Percentiles rank a stretch among this genome's conserved stretches.
Conservation (phyloP, 1,140 invertebrate genomes). For the Drosophila carrolli region DNA sequence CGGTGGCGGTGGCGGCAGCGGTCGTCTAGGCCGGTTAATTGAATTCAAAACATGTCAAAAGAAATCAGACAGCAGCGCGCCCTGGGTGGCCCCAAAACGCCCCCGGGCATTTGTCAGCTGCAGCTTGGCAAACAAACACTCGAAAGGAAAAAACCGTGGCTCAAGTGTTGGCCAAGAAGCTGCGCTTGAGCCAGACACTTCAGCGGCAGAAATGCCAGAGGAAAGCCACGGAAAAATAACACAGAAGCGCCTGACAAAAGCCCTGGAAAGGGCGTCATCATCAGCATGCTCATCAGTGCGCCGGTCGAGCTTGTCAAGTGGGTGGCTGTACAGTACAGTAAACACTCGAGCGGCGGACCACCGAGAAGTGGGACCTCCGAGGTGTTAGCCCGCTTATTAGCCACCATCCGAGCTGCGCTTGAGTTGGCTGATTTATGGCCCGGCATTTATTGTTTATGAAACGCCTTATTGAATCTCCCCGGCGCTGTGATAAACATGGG, state of each 20-base stretch:
- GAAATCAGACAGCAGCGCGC: constrained; percentile 59
- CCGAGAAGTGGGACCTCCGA: constrained; percentile 71
- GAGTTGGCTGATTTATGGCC: constrained; percentile 49
- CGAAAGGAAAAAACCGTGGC: constrained; percentile 18
- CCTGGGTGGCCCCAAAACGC: constrained; percentile 61
- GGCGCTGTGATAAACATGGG: constrained; percentile 59
- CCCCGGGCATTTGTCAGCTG: constrained; percentile 36
- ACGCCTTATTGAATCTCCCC: constrained; percentile 51
- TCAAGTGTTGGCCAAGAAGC: constrained; percentile 70
- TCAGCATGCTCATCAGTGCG: constrained; percentile 42
- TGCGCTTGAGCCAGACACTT: constrained; percentile 64
- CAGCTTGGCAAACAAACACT: constrained; percentile 66
- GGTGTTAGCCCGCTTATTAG: constrained; percentile 76
- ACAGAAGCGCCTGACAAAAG: constrained; percentile 68
- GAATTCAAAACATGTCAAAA: constrained; percentile 82
- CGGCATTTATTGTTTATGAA: constrained; percentile 60
- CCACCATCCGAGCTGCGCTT: constrained; percentile 28
- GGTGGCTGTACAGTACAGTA: constrained; percentile 75
- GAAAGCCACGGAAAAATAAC: neutral
- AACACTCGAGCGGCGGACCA: constrained; percentile 58
- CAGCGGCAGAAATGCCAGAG: constrained; percentile 21
- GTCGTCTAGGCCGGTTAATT: constrained; percentile 61
- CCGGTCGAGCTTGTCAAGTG: constrained; percentile 56
- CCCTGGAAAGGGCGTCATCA: constrained; percentile 69
- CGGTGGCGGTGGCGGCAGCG: constrained; percentile 15